Evolutionary conservation across 2,797 vertebrate genomes (phyloP), one percentile per base, ranked within the genome.

Genomic region (Phrynocephalus guinanensis): DNA sequence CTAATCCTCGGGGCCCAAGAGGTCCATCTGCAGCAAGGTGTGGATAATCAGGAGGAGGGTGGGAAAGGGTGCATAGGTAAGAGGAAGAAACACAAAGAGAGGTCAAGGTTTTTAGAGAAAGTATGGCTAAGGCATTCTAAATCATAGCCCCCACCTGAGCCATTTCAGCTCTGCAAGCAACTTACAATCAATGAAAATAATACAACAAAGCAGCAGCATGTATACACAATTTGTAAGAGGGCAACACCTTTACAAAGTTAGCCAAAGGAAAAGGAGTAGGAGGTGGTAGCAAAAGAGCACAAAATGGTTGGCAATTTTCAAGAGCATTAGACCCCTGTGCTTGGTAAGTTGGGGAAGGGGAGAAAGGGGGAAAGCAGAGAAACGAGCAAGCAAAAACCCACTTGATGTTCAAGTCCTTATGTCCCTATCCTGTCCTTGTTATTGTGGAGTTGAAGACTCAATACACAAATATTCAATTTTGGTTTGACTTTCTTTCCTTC

Each of bases 1-100:
- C 98, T 94, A 99, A 96, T 90, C 99, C 99, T 93, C 98, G 97
- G 15, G 98, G 98, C 75, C 99, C 99, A 93, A 99, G 96, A 85
- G 98, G 98, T 60, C 98, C 98, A 95, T 99, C 99, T 99, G 90
- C 16, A 91, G 33, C 6, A 24, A 75, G 71, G 44, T 56, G 30
- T 5, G 20, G 79, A 24, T 0, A 6, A 56, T 10, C 26, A 52
- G 24, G 9, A 83, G 10, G 22, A 4, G n/a, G 13, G 50, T 38
- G 15, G 77, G 89, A 72, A 11, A 82, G 80, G 90, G 91, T 33
- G 79, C 56, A 87, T 1, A 52, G 6, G 89, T 70, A 63, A 82
- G 88, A 48, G 9, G 0, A 66, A 1, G 28, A 13, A 22, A 11
- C 0, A 75, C 1, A 48, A 13, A 28, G 2, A 86, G 4, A 66